phyloP scores from a whole-genome alignment of 1,140 invertebrate species.

The Coptotermes formosanus region DNA sequence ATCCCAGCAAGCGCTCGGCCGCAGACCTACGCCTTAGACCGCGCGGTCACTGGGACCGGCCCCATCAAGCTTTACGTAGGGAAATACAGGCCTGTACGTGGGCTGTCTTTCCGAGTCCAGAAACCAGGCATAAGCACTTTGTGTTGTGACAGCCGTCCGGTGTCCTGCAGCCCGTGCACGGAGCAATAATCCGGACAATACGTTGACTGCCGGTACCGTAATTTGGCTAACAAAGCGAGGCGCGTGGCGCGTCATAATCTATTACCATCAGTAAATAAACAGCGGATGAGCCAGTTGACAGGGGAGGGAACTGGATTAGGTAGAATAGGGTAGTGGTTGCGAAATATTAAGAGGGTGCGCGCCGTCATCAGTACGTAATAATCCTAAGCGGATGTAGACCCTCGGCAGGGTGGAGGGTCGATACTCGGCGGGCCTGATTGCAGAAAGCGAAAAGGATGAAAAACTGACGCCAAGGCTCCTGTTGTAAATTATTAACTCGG shows the following conservation, averaged over 20 bases:
- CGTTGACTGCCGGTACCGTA: background rate
- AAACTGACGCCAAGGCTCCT: no score
- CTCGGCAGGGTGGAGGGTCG: background rate
- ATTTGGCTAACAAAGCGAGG: constrained; percentile 1
- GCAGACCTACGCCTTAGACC: no score
- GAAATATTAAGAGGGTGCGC: background rate
- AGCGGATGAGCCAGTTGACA: background rate
- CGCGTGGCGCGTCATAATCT: constrained; percentile 13
- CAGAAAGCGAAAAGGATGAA: no score
- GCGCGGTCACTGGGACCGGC: no score
- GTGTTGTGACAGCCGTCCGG: background rate
- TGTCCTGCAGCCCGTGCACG: background rate
- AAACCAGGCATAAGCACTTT: no score
- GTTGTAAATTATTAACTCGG: no score
- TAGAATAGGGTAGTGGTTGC: background rate
- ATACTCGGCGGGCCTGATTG: background rate
- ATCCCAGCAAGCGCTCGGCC: no score
- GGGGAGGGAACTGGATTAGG: constrained; percentile 1
- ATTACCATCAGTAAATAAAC: constrained; percentile 3
- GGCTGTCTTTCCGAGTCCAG: no score
- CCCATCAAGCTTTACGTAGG: no score
- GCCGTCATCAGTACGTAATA: background rate
- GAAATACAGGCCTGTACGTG: no score
- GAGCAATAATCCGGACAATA: background rate
- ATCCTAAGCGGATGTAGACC: background rate